Evolutionary conservation across 2,113 vertebrate species (phyloP).

Genomic region (Procavia capensis): DNA sequence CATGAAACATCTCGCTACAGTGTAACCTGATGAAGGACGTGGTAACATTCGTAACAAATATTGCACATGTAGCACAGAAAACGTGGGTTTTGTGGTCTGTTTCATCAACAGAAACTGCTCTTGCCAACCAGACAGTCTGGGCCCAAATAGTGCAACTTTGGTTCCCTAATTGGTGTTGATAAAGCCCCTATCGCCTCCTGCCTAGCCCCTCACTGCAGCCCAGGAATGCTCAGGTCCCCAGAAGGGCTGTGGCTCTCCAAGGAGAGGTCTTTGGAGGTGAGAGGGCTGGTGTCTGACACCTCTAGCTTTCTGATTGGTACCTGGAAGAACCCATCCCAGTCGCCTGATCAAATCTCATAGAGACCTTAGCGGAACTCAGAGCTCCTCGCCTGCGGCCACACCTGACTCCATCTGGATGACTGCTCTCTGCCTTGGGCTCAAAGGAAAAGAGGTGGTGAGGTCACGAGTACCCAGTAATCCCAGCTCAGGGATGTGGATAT

Average conservation of each 20-base stretch:
- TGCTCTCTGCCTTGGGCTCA: conserved; percentile 62
- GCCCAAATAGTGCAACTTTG: conserved; percentile 78
- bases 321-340: neutral
- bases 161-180: conserved; percentile 70
- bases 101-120: conserved; percentile 76
- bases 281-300: neutral
- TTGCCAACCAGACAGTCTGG: conserved; percentile 71
- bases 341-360: neutral
- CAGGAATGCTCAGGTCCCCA: rapidly evolving
- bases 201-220: neutral
- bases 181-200: neutral
- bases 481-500: conserved; percentile 32
- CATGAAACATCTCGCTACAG: conserved; percentile 88
- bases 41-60: conserved; percentile 92
- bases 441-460: conserved; percentile 69
- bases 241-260: neutral
- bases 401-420: neutral
- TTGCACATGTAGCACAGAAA: conserved; percentile 89
- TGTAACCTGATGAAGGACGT: conserved; percentile 84
- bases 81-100: conserved; percentile 71
- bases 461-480: conserved; percentile 65
- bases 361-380: neutral
- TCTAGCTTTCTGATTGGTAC: neutral
- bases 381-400: conserved; percentile 21
- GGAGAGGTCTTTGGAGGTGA: neutral